Conservation (phyloP, 2,797 vertebrate genomes). For the Parauchenoglanis ngamensis region DNA sequence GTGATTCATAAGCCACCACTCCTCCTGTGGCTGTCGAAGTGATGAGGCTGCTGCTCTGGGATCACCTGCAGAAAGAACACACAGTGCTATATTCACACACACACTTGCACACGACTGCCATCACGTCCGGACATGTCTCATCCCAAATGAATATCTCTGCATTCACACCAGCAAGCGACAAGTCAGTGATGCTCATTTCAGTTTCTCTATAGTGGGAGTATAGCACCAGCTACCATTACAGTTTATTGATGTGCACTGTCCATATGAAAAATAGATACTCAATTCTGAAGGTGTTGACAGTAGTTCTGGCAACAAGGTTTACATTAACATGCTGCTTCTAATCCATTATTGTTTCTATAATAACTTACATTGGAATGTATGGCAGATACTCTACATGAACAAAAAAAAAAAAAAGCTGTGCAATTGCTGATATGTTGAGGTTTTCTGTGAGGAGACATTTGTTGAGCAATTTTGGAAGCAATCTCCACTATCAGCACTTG, state of each 20-base stretch:
- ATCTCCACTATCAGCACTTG: not conserved
- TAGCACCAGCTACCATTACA: not conserved
- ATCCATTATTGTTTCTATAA: not conserved
- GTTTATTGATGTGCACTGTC: too few species aligned
- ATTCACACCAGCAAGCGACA: slow-evolving; percentile 11
- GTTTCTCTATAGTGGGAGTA: not conserved
- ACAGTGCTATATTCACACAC: slow-evolving; percentile 44
- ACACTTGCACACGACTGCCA: slow-evolving; percentile 6
- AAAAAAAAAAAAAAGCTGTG: not conserved
- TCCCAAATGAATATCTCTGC: not conserved
- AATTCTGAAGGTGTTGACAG: not conserved
- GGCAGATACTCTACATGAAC: not conserved
- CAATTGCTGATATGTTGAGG: not conserved
- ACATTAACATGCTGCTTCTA: not conserved
- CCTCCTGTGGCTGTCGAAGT: slow-evolving; percentile 89
- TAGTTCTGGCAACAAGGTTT: not conserved
- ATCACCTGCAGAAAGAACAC: slow-evolving; percentile 68
- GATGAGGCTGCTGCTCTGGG: slow-evolving; percentile 87
- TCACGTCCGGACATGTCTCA: not conserved
- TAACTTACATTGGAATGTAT: not conserved
- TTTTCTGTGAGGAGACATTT: not conserved
- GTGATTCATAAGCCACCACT: slow-evolving; percentile 87
- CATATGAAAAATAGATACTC: not conserved
- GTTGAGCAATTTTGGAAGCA: not conserved
- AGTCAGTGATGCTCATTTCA: not conserved